Evolutionary conservation across 2,113 vertebrate species (phyloP).

Genomic region (Falcunculus frontatus): DNA sequence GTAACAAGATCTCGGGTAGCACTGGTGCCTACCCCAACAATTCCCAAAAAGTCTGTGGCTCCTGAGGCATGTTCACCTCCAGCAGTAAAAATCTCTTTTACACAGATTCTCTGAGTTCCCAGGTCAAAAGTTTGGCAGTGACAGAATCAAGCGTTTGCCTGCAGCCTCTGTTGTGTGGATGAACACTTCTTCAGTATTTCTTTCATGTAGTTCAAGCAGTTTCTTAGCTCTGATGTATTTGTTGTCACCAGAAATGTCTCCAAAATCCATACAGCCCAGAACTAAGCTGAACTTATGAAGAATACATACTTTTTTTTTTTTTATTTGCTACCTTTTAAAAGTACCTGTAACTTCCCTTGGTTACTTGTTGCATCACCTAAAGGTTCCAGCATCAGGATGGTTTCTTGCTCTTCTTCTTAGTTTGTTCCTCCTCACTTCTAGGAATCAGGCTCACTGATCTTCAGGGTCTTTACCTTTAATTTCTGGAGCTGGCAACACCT

Average conservation of each 20-base stretch:
- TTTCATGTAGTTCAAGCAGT: neutral
- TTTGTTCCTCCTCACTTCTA: neutral
- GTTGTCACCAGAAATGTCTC: neutral
- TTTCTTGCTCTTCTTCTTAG: neutral
- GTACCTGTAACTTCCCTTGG: neutral
- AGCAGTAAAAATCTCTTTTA: neutral
- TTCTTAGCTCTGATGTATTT: neutral
- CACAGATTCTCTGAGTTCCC: neutral
- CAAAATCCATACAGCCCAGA: neutral
- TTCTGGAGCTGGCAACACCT: neutral
- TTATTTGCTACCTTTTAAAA: neutral
- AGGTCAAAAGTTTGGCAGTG: neutral
- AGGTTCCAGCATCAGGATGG: neutral
- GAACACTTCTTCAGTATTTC: neutral
- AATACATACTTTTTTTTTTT: rapidly evolving
- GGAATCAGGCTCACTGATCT: neutral
- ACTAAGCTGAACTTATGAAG: neutral
- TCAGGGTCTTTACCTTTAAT: neutral
- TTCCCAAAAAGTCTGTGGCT: neutral
- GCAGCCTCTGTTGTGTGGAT: neutral
- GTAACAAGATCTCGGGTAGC: neutral
- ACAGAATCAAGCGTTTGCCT: neutral
- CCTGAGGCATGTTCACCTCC: rapidly evolving
- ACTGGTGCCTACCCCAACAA: neutral
- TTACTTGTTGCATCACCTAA: neutral